phyloP scores from a whole-genome alignment of 2,113 vertebrate genomes.

The Dipodomys ordii region DNA sequence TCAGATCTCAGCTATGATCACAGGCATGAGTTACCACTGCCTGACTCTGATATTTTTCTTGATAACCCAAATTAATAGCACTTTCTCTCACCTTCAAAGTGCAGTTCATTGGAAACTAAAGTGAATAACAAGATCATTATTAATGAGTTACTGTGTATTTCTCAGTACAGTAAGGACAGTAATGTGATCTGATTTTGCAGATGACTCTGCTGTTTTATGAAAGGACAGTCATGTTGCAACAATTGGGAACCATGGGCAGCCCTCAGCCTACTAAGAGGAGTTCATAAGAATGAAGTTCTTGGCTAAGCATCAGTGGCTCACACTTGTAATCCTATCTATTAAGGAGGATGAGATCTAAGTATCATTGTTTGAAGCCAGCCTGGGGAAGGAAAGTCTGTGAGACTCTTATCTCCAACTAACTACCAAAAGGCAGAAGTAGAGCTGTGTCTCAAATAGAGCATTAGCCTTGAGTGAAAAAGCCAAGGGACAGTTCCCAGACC shows the following conservation, averaged over 20 bases:
- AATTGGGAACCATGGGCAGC: neutral
- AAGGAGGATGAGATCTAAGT: no score
- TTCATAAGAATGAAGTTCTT: neutral
- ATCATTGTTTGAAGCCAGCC: no score
- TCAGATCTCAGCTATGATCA: no score
- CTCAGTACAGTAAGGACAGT: neutral
- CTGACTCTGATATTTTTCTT: conserved; percentile 11
- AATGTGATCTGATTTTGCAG: conserved; percentile 39
- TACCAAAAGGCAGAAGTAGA: no score
- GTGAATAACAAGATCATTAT: conserved; percentile 36
- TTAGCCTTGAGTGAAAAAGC: no score
- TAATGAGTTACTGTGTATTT: conserved; percentile 9
- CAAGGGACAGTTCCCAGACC: no score
- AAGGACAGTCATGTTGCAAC: neutral
- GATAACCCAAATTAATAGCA: conserved; percentile 37
- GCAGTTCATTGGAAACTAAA: conserved; percentile 21
- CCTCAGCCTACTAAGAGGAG: neutral
- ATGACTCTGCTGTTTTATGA: conserved; percentile 23
- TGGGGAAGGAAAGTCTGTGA: no score
- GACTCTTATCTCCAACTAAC: no score
- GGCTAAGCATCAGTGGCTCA: no score
- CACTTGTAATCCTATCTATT: no score
- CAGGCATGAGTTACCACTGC: no score
- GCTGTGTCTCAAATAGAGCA: no score
- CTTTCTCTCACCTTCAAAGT: conserved; percentile 47